Evolutionary conservation across 2,797 vertebrate genomes (phyloP).

Genomic region (Gymnothorax javanicus): DNA sequence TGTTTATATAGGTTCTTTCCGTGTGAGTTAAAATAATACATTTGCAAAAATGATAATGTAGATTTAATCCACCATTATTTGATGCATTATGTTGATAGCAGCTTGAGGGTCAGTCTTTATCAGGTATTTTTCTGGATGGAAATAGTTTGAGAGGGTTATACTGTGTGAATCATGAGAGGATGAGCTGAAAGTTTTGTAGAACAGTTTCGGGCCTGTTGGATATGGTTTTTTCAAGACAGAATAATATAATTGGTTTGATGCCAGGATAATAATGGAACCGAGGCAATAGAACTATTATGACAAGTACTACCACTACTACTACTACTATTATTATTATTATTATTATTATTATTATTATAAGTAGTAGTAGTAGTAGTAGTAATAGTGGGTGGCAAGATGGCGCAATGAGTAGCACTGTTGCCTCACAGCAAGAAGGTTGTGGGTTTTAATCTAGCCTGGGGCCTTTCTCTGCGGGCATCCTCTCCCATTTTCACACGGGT

Average conservation of each 20-base stretch:
- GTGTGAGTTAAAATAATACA: neutral
- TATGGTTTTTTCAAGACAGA: neutral
- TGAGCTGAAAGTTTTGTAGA: neutral
- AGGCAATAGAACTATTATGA: neutral
- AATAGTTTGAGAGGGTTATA: neutral
- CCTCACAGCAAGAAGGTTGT: too few relatives aligned
- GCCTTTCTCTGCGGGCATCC: too few relatives aligned
- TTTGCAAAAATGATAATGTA: neutral
- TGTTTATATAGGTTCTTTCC: too few relatives aligned
- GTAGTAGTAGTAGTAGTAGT: neutral
- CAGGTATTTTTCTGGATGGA: neutral
- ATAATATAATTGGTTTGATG: neutral
- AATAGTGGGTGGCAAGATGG: neutral
- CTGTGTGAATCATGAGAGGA: neutral
- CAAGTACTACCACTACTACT: neutral
- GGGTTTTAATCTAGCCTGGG: too few relatives aligned
- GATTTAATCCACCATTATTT: neutral
- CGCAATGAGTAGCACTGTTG: too few relatives aligned
- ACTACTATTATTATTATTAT: neutral
- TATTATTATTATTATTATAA: neutral
- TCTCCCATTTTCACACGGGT: too few relatives aligned
- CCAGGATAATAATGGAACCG: neutral
- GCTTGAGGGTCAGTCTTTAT: constrained; percentile 18
- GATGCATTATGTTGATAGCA: constrained; percentile 26
- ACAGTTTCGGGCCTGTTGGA: neutral